Evolutionary conservation across 2,797 vertebrate genomes (phyloP).

Genomic region (Artibeus lituratus): DNA sequence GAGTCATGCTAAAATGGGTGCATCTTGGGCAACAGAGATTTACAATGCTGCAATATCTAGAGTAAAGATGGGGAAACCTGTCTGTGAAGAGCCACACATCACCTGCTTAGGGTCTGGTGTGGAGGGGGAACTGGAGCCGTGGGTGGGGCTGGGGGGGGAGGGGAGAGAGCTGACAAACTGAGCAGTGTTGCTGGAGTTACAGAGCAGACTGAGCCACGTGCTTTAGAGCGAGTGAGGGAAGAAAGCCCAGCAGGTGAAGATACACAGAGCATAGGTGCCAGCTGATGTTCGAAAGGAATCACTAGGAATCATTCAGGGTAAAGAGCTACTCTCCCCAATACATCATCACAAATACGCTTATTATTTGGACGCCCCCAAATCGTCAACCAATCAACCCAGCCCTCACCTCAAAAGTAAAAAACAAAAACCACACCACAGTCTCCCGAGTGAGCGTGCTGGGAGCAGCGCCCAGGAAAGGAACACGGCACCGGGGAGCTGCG

Average conservation of each 20-base stretch:
- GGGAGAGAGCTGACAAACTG: neutral
- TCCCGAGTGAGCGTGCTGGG: neutral
- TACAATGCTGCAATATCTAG: neutral
- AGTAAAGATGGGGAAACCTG: neutral
- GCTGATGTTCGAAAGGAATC: neutral
- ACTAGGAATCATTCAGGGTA: neutral
- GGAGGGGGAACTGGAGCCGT: too few species aligned
- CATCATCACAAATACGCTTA: neutral
- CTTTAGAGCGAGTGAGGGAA: neutral
- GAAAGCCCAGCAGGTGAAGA: neutral
- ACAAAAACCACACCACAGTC: neutral
- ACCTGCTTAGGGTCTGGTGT: neutral
- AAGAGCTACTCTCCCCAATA: neutral
- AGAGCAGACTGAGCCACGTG: neutral
- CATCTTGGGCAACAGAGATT: neutral
- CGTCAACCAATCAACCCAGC: neutral
- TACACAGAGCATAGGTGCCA: neutral
- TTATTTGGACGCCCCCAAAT: neutral
- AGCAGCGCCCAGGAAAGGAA: neutral
- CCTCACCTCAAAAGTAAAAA: neutral
- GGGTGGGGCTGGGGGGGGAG: too few species aligned
- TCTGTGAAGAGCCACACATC: neutral
- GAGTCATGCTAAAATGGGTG: neutral
- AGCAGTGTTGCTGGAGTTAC: neutral
- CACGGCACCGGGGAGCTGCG: neutral